Evolutionary conservation across 2,113 vertebrate genomes (phyloP).

Genomic region (Pica pica): DNA sequence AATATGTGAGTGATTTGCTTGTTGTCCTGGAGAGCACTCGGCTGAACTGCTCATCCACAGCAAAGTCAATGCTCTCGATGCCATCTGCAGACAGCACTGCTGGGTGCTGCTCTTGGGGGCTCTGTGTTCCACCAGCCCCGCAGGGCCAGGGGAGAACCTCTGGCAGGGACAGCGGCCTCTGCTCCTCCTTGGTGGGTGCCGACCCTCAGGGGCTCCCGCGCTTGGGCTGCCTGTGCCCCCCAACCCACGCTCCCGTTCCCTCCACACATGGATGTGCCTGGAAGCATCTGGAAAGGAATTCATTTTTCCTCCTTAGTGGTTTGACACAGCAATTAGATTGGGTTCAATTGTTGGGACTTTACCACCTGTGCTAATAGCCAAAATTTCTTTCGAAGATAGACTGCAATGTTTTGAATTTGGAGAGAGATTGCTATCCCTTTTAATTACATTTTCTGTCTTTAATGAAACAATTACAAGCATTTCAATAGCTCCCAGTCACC

Average conservation of each 20-base stretch:
- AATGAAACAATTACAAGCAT: slow-evolving; percentile 15
- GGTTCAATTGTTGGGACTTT: slow-evolving; percentile 6
- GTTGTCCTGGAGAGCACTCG: background rate
- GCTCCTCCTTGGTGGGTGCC: background rate
- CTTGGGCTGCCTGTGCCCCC: background rate
- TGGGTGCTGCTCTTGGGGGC: background rate
- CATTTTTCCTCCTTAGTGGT: background rate
- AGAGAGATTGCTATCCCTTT: slow-evolving; percentile 3
- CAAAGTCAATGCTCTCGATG: background rate
- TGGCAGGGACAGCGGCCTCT: background rate
- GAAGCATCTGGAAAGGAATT: background rate
- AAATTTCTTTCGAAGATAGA: slow-evolving; percentile 2
- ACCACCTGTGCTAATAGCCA: slow-evolving; percentile 6
- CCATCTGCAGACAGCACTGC: background rate
- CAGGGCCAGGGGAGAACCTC: background rate
- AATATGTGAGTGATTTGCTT: background rate
- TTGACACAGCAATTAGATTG: background rate
- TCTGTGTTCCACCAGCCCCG: background rate
- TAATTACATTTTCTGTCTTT: slow-evolving; percentile 32
- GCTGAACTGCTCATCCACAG: background rate
- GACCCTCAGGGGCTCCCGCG: rapidly evolving
- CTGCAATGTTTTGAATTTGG: background rate
- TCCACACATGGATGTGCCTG: rapidly evolving
- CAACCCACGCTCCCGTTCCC: rapidly evolving
- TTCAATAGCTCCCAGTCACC: background rate